phyloP scores from a whole-genome alignment of 2,888 invertebrate species.

The Drosophila maculinotata region DNA sequence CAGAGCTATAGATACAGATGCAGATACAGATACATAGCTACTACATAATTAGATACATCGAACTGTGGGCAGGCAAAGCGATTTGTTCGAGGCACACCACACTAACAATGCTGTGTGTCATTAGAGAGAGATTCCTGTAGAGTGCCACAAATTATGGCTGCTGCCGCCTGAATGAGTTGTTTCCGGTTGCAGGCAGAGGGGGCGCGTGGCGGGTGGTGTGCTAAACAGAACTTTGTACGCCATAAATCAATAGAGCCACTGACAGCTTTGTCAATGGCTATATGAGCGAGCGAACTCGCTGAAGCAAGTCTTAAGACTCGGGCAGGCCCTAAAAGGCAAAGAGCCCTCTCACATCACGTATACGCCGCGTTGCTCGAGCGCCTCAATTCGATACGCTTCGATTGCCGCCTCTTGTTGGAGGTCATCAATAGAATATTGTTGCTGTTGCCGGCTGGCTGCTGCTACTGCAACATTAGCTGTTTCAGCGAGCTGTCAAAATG shows the following conservation, averaged over 20 bases:
- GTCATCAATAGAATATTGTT: constrained; percentile 65
- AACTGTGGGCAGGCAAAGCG: constrained; percentile 52
- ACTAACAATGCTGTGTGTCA: constrained; percentile 48
- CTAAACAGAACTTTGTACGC: constrained; percentile 23
- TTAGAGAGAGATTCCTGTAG: constrained; percentile 45
- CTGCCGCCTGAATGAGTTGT: constrained; percentile 53
- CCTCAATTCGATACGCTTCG: constrained; percentile 43
- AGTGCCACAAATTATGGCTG: constrained; percentile 64
- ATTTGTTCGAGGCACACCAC: constrained; percentile 61
- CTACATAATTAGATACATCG: constrained; percentile 52
- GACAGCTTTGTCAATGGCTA: constrained; percentile 78
- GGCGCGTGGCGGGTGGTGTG: not conserved
- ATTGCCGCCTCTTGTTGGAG: constrained; percentile 50
- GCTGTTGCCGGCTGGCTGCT: constrained; percentile 1
- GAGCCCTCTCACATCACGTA: constrained; percentile 52
- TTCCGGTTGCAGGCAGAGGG: constrained; percentile 8
- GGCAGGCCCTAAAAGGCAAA: not conserved
- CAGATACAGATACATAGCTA: constrained; percentile 10
- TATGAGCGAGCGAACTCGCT: constrained; percentile 45
- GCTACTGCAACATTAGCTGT: constrained; percentile 38
- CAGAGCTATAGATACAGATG: constrained; percentile 9
- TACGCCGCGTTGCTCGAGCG: constrained; percentile 53
- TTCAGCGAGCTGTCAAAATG: constrained; percentile 55
- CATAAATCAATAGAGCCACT: constrained; percentile 74
- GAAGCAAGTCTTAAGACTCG: constrained; percentile 3